Evolutionary conservation across 2,888 invertebrate species (phyloP).

Genomic region (Cistogaster globosa): DNA sequence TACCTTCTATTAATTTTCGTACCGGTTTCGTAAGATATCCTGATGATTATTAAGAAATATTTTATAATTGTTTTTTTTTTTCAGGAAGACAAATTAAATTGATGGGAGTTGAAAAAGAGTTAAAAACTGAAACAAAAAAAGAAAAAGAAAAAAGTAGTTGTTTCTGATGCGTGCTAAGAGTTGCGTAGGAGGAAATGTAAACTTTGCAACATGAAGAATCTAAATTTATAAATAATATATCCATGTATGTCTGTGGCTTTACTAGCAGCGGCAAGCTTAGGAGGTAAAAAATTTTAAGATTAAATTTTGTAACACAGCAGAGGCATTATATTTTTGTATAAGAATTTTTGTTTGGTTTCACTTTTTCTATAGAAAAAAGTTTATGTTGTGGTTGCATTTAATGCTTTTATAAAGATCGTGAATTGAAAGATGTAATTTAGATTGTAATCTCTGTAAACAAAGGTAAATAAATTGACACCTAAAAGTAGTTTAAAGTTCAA

Average conservation of each 20-base stretch:
- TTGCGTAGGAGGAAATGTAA: background rate
- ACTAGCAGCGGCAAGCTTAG: background rate
- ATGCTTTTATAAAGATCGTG: background rate
- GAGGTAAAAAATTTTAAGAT: background rate
- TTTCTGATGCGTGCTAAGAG: constrained; percentile 22
- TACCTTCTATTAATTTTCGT: background rate
- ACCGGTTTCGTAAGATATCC: background rate
- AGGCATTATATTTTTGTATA: too few species aligned
- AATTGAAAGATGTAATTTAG: constrained; percentile 48
- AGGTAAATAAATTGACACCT: constrained; percentile 40
- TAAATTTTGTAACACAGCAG: background rate
- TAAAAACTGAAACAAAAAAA: constrained; percentile 16
- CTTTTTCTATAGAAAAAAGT: too few species aligned
- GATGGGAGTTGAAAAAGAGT: constrained; percentile 15
- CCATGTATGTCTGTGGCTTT: background rate
- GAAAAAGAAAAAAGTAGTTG: constrained; percentile 6
- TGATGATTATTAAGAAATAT: background rate
- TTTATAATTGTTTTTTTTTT: background rate
- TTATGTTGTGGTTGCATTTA: background rate
- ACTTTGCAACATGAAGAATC: background rate
- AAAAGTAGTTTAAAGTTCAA: background rate
- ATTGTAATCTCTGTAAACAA: constrained; percentile 47
- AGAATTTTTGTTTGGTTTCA: too few species aligned
- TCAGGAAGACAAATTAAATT: background rate
- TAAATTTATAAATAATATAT: background rate